Evolutionary conservation across 2,113 vertebrate genomes (phyloP).

Genomic region (Misgurnus anguillicaudatus): DNA sequence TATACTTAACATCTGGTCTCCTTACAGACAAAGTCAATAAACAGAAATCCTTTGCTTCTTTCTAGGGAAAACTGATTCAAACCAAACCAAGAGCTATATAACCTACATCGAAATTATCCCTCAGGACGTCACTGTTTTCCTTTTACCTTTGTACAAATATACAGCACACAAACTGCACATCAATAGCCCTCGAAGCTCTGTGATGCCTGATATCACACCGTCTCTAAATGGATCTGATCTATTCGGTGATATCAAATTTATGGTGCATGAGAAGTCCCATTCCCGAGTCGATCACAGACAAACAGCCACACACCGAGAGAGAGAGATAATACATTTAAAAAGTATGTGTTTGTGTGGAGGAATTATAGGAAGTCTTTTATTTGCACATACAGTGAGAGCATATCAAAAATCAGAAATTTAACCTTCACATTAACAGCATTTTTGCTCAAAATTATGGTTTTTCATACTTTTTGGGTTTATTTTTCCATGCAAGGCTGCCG

Average conservation of each 20-base stretch:
- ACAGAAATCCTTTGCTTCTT: not conserved
- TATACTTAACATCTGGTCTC: not conserved
- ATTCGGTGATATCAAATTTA: conserved; percentile 28
- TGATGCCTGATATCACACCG: conserved; percentile 4
- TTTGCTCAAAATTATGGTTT: not conserved
- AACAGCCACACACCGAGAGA: not conserved
- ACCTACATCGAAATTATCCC: not conserved
- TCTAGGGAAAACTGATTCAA: not conserved
- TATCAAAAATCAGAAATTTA: not conserved
- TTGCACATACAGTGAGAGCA: not conserved
- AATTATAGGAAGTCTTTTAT: not conserved
- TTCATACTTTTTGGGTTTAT: not conserved
- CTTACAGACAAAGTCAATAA: not conserved
- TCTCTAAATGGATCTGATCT: conserved; percentile 21
- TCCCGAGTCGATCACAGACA: not conserved
- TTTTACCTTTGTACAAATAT: not conserved
- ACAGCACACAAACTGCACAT: conserved; percentile 20
- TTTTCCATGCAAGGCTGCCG: not conserved
- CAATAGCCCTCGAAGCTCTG: conserved; percentile 16
- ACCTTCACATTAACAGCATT: not conserved
- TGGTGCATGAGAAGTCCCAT: conserved; percentile 22
- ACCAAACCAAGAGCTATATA: not conserved
- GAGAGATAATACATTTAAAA: conserved; percentile 8
- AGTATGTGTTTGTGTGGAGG: not conserved
- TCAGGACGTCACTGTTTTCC: not conserved